Evolutionary conservation across 2,113 vertebrate species (phyloP).

Genomic region (Mesembrinibis cayennensis): DNA sequence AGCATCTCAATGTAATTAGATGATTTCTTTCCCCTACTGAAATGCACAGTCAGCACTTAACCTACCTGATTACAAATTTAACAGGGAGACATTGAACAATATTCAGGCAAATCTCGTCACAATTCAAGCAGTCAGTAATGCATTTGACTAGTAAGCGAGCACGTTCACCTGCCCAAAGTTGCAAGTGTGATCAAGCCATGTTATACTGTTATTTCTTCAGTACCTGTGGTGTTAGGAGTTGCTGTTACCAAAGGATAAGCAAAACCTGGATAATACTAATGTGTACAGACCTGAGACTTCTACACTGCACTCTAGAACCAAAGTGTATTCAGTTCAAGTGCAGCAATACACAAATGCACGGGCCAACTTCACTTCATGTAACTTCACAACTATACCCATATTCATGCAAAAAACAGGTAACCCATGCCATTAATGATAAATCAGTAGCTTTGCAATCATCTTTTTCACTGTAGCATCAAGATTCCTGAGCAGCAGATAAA

Average conservation of each 20-base stretch:
- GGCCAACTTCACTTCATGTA: background rate
- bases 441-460: background rate
- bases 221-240: background rate
- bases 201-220: background rate
- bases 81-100: background rate
- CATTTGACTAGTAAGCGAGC: background rate
- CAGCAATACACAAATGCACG: fast-evolving
- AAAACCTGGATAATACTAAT: background rate
- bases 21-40: background rate
- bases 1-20: background rate
- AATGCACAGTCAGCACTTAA: background rate
- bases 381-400: background rate
- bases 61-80: background rate
- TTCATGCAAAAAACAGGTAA: background rate
- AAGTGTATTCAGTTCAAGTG: background rate
- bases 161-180: background rate
- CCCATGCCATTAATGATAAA: background rate
- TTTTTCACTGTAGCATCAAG: background rate
- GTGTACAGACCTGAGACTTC: background rate
- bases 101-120: background rate
- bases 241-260: background rate
- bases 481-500: background rate
- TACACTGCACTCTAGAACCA: background rate
- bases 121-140: background rate
- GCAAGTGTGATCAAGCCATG: background rate